Base-by-base conservation (phyloP, 1,140 invertebrate species). In the Pseudomyrmex concolor region DNA sequence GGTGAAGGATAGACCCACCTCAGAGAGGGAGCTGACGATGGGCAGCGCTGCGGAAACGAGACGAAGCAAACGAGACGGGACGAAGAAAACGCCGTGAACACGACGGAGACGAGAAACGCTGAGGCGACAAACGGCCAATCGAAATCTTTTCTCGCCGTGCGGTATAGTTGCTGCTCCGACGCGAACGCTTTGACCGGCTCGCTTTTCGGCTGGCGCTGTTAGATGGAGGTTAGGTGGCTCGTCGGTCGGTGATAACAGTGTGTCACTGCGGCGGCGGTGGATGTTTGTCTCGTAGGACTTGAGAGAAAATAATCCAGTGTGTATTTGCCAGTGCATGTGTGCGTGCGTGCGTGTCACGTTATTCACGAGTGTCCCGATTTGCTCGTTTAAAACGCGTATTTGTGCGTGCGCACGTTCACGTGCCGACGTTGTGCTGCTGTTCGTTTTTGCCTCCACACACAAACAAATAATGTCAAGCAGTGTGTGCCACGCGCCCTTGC, bases 401-500 rank as follows among this genome's bases (percentile, higher is more conserved):
- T 25, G 43, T 54, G 8, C 19, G 68, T 45, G n/a, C 59, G 13
- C 80, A 60, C 34, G 68, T 81, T 17, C 50, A 62, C 73, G 57
- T 55, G 25, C 22, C 57, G n/a, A 45, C 77, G 66, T 59, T 76
- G 67, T 80, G 54, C 51, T 80, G 54, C 51, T 34, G 5, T 34
- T 67, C 68, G 63, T 54, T 19, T 15, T 34, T 34, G 34, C 34
- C 5, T 34, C 34, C 51, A 54, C 34, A 72, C 48, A 84, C 64
- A 60, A 62, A 85, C 45, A 57, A 81, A 92, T 87, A 87, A 94
- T 94, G 93, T 93, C 90, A 51, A 93, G 92, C 83, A 92, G 91
- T 86, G 92, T 93, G 85, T 94, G 93, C 74, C 91, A 93, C 89
- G 93, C 95, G 76, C 93, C 95, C 78, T 83, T 95, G 54, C 94